These are phyloP conservation scores for Plectropomus leopardus DNA, from an alignment of 2,113 vertebrate genomes.

Conservation along the genomic window DNA sequence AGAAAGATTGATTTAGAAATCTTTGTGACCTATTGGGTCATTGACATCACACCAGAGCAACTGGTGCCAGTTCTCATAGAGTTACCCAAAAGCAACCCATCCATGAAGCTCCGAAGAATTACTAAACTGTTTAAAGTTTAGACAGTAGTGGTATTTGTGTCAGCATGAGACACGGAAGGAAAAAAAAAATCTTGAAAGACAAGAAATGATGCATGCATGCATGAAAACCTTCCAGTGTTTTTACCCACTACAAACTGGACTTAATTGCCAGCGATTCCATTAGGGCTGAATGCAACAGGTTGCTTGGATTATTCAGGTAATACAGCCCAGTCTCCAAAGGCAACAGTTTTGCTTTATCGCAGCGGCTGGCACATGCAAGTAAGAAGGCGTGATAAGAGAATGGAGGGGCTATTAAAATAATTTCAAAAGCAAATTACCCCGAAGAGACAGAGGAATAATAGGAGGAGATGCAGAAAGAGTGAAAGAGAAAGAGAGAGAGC, in stretches of 20 bases:
- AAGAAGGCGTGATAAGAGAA: slow-evolving; percentile 33
- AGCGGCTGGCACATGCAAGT: slow-evolving; percentile 28
- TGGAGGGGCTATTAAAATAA: slow-evolving; percentile 47
- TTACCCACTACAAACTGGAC: neutral
- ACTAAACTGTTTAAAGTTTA: slow-evolving; percentile 23
- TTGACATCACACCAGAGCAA: slow-evolving; percentile 41
- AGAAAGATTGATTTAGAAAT: slow-evolving; percentile 60
- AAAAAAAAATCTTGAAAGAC: neutral
- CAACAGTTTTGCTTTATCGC: slow-evolving; percentile 24
- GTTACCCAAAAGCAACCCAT: neutral
- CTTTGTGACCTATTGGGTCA: slow-evolving; percentile 48
- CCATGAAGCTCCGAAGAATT: neutral
- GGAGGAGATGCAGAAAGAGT: neutral
- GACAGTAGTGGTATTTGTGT: neutral
- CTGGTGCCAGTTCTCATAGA: slow-evolving; percentile 54
- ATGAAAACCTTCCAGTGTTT: neutral
- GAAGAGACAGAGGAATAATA: slow-evolving; percentile 41
- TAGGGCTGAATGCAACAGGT: slow-evolving; percentile 39
- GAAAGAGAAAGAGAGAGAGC: slow-evolving; percentile 13
- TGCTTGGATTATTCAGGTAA: slow-evolving; percentile 21
- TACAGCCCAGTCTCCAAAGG: slow-evolving; percentile 13
- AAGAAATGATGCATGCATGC: neutral
- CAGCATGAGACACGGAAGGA: slow-evolving; percentile 6
- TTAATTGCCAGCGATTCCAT: slow-evolving; percentile 21
- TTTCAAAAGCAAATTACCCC: slow-evolving; percentile 51